Base-by-base conservation (phyloP, 2,797 vertebrate species). In the Philypnodon macrostomus region DNA sequence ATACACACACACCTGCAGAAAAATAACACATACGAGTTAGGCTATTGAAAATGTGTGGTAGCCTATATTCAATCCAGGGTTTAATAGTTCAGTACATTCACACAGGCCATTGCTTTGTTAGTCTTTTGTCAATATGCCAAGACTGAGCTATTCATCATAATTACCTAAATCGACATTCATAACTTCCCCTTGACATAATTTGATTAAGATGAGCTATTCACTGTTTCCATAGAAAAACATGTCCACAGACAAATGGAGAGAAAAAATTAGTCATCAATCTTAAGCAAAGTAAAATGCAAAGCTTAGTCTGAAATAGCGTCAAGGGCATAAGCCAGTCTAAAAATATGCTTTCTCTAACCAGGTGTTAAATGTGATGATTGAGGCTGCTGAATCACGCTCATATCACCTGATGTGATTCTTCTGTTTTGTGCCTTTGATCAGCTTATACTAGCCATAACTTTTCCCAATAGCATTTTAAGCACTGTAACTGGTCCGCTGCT, bases 401-500 rank as follows among this genome's bases (percentile, higher is more conserved):
- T 5, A 39, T 21, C 14, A 40, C 38, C 38, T 24, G 38, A 15
- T 9, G 2, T 16, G 41, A 29, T 27, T 44, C 40, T 30, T 24
- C 73, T 77, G 73, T 59, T 15, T 14, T 6, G 19, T 16, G 11
- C 24, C 44, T 63, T 38, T 41, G 35, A 21, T 45, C 18, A 8
- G 9, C 35, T 12, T 40, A 19, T 29, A 19, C 38, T 9, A 19
- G 23, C 24, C 13, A 17, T 30, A 37, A 21, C 18, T 14, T 64
- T 32, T 8, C 13, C 39, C 16, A 18, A 21, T 13, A 8, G 18
- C 5, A 23, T 51, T 31, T 33, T 16, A 34, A 23, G 42, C 38
- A 39, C 23, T 51, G 4, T 13, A 34, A 29, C n/a, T 2, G 8
- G 12, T 16, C 23, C 29, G 11, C 17, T 32, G 31, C 12, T 40